phyloP scores from a whole-genome alignment of 1,140 invertebrate species.

The Drosophila nikananu region DNA sequence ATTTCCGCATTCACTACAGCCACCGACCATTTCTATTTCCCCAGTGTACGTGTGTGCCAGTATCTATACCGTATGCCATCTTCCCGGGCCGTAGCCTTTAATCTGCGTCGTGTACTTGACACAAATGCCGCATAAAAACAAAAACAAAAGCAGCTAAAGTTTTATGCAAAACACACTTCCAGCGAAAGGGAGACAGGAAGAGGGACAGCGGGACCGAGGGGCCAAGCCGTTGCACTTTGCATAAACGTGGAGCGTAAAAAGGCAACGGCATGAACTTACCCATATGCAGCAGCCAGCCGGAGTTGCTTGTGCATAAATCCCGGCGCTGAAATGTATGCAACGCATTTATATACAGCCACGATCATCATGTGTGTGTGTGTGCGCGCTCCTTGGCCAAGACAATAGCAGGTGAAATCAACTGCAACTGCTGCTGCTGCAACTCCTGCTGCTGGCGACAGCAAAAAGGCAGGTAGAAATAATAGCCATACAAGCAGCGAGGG shows the following conservation, averaged over 20 bases:
- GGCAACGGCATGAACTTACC: conserved; percentile 55
- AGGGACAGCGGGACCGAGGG: neutral
- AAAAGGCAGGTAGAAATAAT: conserved; percentile 31
- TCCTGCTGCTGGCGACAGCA: conserved; percentile 53
- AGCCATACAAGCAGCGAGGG: neutral
- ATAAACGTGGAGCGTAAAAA: conserved; percentile 69
- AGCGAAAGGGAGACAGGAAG: neutral
- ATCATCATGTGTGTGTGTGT: conserved; percentile 17
- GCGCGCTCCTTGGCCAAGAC: conserved; percentile 44
- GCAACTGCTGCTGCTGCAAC: conserved; percentile 47
- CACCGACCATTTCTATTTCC: neutral
- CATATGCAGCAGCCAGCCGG: conserved; percentile 58
- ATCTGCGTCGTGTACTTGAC: conserved; percentile 82
- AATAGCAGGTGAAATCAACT: conserved; percentile 76
- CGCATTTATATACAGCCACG: conserved; percentile 65
- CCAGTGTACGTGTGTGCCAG: conserved; percentile 24
- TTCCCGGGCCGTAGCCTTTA: conserved; percentile 76
- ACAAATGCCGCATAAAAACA: conserved; percentile 77
- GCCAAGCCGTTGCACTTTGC: conserved; percentile 59
- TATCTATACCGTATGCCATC: conserved; percentile 60
- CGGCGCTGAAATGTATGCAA: conserved; percentile 76
- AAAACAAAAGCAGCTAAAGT: conserved; percentile 61
- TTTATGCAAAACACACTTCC: conserved; percentile 61
- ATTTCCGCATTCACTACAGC: neutral
- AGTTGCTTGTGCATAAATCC: conserved; percentile 75